Percentiles rank a stretch among this genome's conserved stretches.
Evolutionary conservation across 2,888 invertebrate genomes (phyloP).

Genomic region (Strigamia maritima): DNA sequence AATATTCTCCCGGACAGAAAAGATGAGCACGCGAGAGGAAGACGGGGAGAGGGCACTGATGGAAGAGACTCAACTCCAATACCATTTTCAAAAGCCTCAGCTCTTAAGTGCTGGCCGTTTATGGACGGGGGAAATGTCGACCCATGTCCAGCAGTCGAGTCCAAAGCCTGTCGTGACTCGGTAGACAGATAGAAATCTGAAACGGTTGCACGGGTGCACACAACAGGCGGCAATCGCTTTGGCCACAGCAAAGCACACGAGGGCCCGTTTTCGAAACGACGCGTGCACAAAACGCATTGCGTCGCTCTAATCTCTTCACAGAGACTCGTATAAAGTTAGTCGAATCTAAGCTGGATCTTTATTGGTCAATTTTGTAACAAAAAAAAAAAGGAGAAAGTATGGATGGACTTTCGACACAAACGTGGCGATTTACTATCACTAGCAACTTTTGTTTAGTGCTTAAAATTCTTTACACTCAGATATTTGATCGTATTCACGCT

Average conservation of each 20-base stretch:
- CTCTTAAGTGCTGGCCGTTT: constrained; percentile 30
- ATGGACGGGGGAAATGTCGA: constrained; percentile 31
- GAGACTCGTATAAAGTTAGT: constrained; percentile 34
- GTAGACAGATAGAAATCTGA: constrained; percentile 30
- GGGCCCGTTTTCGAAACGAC: constrained; percentile 21
- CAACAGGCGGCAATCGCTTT: constrained; percentile 32
- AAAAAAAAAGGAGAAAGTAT: neutral
- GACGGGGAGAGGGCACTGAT: neutral
- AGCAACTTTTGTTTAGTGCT: neutral
- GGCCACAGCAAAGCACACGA: constrained; percentile 32
- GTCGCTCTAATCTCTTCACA: constrained; percentile 7
- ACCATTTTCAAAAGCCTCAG: constrained; percentile 14
- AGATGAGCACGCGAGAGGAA: neutral
- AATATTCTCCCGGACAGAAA: constrained; percentile 24
- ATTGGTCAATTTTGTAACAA: constrained; percentile 7
- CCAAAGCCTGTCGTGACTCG: constrained; percentile 34
- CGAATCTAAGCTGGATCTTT: constrained; percentile 30
- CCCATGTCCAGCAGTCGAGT: constrained; percentile 29
- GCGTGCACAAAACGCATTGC: constrained; percentile 28
- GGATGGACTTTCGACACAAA: constrained; percentile 1
- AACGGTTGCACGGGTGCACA: constrained; percentile 32
- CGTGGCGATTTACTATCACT: neutral
- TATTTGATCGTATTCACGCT: neutral
- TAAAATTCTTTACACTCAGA: neutral
- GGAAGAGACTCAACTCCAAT: constrained; percentile 1